phyloP scores from a whole-genome alignment of 1,140 invertebrate genomes.

The Drosophila varians region DNA sequence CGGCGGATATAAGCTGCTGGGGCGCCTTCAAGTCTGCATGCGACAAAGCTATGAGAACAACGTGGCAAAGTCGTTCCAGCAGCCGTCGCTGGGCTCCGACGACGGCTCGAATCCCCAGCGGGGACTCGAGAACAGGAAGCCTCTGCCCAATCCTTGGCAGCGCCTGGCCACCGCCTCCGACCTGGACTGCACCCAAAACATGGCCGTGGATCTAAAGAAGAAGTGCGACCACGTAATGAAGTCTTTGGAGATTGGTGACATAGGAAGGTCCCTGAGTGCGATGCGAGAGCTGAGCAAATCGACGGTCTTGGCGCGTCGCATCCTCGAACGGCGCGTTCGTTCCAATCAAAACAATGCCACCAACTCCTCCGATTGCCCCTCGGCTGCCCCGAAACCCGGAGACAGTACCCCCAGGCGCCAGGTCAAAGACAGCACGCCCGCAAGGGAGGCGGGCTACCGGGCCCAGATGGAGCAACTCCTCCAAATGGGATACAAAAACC shows the following conservation, averaged over 20 bases:
- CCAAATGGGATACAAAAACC: slow-evolving; percentile 41
- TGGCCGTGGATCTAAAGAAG: background rate
- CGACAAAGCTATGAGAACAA: slow-evolving; percentile 44
- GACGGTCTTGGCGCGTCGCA: background rate
- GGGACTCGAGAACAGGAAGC: slow-evolving; percentile 49
- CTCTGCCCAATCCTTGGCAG: slow-evolving; percentile 63
- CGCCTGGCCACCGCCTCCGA: background rate
- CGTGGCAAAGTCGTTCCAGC: slow-evolving; percentile 43
- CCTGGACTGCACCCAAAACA: background rate
- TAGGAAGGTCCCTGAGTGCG: background rate
- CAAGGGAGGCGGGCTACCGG: slow-evolving; percentile 28
- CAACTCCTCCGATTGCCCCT: background rate
- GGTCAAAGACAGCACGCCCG: background rate
- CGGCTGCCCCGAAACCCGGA: background rate
- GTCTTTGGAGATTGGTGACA: background rate
- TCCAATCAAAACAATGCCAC: background rate
- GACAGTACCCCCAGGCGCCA: background rate
- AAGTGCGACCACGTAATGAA: slow-evolving; percentile 16
- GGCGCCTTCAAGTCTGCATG: slow-evolving; percentile 14
- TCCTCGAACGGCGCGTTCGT: background rate
- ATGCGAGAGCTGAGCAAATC: background rate
- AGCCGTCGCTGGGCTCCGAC: background rate
- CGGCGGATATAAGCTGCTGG: slow-evolving; percentile 26
- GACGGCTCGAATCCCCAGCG: slow-evolving; percentile 40
- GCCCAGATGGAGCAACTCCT: slow-evolving; percentile 32